Base-by-base conservation (phyloP, 2,113 vertebrate species). In the Cavia aperea region DNA sequence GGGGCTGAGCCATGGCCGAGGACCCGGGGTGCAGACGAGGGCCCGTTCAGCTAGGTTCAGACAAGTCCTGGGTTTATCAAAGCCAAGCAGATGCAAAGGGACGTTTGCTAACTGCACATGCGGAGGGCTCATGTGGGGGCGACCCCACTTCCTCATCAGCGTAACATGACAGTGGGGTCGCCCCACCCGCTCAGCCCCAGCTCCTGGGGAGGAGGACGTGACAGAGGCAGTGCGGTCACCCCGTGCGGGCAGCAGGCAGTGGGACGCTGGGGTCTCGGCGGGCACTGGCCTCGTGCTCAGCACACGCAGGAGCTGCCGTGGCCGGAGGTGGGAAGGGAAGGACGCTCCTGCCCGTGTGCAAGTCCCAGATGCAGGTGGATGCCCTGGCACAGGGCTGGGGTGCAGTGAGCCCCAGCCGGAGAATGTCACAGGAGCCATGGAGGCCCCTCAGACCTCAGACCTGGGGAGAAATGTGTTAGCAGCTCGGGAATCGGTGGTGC, bases 121-220 rank as follows among this genome's bases (percentile, higher is more conserved):
- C 18, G 12, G 12, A 13, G 16, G 43, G 68, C 15, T 51, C 43
- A 21, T 1, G 7, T 3, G 16, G 21, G 36, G 49, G 11, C 5
- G 23, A 39, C 13, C n/a, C 31, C n/a, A 23, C 4, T 23, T 23
- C 2, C 6, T 46, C 29, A 33, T 15, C 62, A 15, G 12, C 5
- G 51, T 54, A 65, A 12, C 11, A 4, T 13, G 5, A 43, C 18
- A 11, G 24, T 23, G 7, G 18, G 16, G 6, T 26, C 4, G 10
- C 36, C 14, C 11, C 9, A 46, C 10, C 24, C 58, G 33, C 13
- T n/a, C 14, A 7, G 16, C 7, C 10, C 3, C 2, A 4, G 24
- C 1, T 24, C 29, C 4, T 3, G 4, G 33, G 46, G 39, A 16
- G 16, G 7, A 10, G 7, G 10, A 3, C 4, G 13, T 13, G 19